phyloP scores from a whole-genome alignment of 2,888 invertebrate species.

The Fragum whitleyi region DNA sequence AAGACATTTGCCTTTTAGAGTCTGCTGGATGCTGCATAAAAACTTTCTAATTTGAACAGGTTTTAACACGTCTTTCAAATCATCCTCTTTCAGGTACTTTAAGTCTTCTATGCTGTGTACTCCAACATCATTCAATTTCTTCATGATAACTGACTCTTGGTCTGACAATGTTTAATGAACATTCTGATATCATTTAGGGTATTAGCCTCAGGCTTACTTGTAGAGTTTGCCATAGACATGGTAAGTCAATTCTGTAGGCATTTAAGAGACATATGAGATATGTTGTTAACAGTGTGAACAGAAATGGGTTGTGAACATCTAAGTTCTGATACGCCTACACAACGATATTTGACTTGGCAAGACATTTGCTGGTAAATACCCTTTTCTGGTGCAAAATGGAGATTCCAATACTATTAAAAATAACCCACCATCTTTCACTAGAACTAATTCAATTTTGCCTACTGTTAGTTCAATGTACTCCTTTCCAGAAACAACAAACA shows the following conservation, averaged over 20 bases:
- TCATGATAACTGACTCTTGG: background rate
- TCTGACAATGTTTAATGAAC: background rate
- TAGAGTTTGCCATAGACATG: background rate
- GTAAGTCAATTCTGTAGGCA: background rate
- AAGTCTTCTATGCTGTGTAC: conserved; percentile 21
- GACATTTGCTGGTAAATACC: no score
- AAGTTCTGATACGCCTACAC: no score
- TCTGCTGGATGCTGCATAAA: background rate
- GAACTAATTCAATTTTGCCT: no score
- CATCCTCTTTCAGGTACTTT: conserved; percentile 13
- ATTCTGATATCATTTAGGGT: background rate
- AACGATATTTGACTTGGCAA: no score
- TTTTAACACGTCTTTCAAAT: conserved; percentile 7
- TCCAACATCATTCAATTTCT: conserved; percentile 2
- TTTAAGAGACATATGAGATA: background rate
- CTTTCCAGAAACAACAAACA: no score
- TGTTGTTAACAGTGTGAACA: no score
- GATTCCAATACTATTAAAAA: no score
- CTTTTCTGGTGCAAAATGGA: no score
- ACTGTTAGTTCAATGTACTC: no score
- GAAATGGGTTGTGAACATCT: no score
- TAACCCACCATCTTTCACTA: no score
- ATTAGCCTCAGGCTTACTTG: background rate
- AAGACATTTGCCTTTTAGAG: background rate
- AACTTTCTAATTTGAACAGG: conserved; percentile 11